Base-by-base conservation (phyloP, 2,888 invertebrate genomes). In the Cheiracanthium punctorium region DNA sequence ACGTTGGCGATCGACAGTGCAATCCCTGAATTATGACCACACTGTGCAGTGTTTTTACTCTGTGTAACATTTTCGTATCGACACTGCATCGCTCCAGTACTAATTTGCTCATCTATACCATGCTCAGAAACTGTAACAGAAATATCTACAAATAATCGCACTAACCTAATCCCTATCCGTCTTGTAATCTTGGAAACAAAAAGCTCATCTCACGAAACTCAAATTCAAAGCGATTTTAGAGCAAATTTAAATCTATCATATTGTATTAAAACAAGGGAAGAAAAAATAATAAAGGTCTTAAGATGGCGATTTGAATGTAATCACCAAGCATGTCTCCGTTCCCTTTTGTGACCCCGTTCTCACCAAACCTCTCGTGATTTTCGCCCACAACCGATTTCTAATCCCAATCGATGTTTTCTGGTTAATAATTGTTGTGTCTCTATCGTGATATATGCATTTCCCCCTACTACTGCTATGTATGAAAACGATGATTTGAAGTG, bases 401-500 rank as follows among this genome's bases (percentile, higher is more conserved):
- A 72, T 80, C 80, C 80, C 48, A 64, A 72, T 73, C 48, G 24
- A 67, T 72, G 32, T 43, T 73, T 81, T 81, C 65, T 74, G 67
- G 80, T 69, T 81, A 81, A 81, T 82, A 76, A 82, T 82, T 52
- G 29, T 29, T 75, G 71, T 76, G 48, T 82, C 29, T 65, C 28
- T 69, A 33, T 76, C 77, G 82, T 77, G 82, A 84, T 82, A 20
- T 79, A 71, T 67, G 67, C 75, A 84, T 84, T 84, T 77, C 82
- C 69, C 52, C 41, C 77, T 64, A 70, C 73, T 67, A 58, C 58
- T 58, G 0, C 58, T 84, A 77, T 84, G 82, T 73, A 82, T 82
- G 77, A 84, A 84, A 84, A 77, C 72, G 82, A 77, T 77, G 77
- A 77, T 82, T 77, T 77, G 82, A 84, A 84, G 77, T 84, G 82